Percentiles rank a stretch among this genome's conserved stretches.
Conservation (phyloP, 2,113 vertebrate species). For the Phalacrocorax pelagicus region DNA sequence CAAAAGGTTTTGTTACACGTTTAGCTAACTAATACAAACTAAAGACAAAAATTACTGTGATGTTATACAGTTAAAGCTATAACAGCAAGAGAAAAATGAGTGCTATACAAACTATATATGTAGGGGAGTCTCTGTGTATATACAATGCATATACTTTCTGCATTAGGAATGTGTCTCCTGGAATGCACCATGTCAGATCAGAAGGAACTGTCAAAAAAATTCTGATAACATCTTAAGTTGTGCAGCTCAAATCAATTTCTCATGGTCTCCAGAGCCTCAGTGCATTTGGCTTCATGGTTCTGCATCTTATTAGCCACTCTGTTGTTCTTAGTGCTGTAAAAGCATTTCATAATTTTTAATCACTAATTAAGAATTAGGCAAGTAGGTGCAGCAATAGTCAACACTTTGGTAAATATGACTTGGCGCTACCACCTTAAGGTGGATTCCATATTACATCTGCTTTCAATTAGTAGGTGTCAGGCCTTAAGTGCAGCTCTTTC, state of each 20-base stretch:
- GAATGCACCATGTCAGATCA: background rate
- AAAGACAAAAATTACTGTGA: background rate
- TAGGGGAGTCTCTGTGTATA: background rate
- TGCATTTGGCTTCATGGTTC: background rate
- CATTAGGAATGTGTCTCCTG: background rate
- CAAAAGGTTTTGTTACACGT: background rate
- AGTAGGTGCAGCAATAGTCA: background rate
- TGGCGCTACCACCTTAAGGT: background rate
- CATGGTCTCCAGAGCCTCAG: background rate
- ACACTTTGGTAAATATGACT: background rate
- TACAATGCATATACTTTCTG: background rate
- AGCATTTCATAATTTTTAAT: background rate
- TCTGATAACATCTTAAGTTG: background rate
- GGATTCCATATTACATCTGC: background rate
- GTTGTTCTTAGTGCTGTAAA: background rate
- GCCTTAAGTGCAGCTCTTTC: background rate
- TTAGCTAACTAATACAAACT: background rate
- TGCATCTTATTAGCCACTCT: background rate
- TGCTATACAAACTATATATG: background rate
- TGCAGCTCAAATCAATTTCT: background rate
- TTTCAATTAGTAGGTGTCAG: background rate
- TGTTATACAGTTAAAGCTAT: background rate
- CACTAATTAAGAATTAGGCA: background rate
- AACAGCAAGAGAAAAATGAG: background rate
- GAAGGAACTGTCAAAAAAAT: background rate